Conservation (phyloP, 2,888 invertebrate genomes). For the Meganola albula region DNA sequence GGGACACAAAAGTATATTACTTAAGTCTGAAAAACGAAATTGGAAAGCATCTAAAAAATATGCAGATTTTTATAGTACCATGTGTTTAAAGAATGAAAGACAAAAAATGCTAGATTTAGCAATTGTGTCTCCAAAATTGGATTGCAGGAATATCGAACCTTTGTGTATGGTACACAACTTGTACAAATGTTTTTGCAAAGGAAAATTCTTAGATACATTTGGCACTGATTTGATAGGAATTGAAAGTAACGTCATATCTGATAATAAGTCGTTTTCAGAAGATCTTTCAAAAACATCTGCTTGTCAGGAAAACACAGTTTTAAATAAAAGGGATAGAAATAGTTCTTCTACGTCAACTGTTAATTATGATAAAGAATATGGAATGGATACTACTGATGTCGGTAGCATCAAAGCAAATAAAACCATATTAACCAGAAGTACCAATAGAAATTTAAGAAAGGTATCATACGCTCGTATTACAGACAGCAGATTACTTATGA, state of each 20-base stretch:
- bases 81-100: conserved; percentile 38
- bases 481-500: too few species aligned
- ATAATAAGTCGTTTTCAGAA: too few species aligned
- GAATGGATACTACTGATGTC: conserved; percentile 11
- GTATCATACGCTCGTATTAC: too few species aligned
- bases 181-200: conserved; percentile 82
- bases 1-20: conserved; percentile 80
- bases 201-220: conserved; percentile 47
- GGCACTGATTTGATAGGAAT: too few species aligned
- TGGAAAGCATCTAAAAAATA: conserved; percentile 80
- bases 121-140: conserved; percentile 40
- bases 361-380: conserved; percentile 1
- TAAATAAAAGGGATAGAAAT: too few species aligned
- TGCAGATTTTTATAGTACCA: conserved; percentile 68
- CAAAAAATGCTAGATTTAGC: conserved; percentile 33
- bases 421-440: too few species aligned
- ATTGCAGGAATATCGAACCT: conserved; percentile 70
- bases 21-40: conserved; percentile 77
- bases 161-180: conserved; percentile 82
- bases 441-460: too few species aligned
- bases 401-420: too few species aligned
- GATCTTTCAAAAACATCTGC: too few species aligned
- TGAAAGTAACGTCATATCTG: too few species aligned
- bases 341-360: conserved; percentile 1
- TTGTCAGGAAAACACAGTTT: too few species aligned